These are phyloP conservation scores for Ophion ventricosus DNA, from an alignment of 2,888 invertebrate species.

Conservation along the genomic window DNA sequence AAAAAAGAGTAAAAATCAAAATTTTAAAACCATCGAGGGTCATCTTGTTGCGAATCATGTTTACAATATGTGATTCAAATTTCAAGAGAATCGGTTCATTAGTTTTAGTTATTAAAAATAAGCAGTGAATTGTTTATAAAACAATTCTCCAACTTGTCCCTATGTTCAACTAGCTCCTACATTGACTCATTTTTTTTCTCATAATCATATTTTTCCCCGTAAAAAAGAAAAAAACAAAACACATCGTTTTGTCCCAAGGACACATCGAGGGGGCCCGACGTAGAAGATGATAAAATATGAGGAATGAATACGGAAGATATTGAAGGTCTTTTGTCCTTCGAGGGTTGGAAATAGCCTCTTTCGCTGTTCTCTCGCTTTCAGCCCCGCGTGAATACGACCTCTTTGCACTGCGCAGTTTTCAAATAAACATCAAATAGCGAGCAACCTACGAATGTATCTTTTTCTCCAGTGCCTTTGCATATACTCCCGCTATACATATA, in stretches of 20 bases:
- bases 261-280: not conserved
- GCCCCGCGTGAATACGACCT: conserved; percentile 3
- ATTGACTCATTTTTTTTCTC: not conserved
- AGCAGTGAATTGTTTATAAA: too few species aligned
- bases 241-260: not conserved
- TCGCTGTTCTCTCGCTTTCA: conserved; percentile 1
- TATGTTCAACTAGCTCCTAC: too few species aligned
- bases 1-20: too few species aligned
- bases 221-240: too few species aligned
- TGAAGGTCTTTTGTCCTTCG: not conserved
- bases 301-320: not conserved
- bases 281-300: not conserved
- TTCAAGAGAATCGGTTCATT: too few species aligned
- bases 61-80: too few species aligned
- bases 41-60: too few species aligned
- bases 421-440: conserved; percentile 4
- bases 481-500: not conserved
- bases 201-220: not conserved
- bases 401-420: conserved; percentile 14
- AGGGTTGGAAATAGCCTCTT: conserved; percentile 3
- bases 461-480: conserved; percentile 18
- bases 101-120: too few species aligned
- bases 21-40: too few species aligned
- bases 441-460: conserved; percentile 26
- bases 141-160: too few species aligned